These are phyloP conservation scores for Trypoxylus dichotomus DNA, from an alignment of 1,140 invertebrate species.

Conservation along the genomic window DNA sequence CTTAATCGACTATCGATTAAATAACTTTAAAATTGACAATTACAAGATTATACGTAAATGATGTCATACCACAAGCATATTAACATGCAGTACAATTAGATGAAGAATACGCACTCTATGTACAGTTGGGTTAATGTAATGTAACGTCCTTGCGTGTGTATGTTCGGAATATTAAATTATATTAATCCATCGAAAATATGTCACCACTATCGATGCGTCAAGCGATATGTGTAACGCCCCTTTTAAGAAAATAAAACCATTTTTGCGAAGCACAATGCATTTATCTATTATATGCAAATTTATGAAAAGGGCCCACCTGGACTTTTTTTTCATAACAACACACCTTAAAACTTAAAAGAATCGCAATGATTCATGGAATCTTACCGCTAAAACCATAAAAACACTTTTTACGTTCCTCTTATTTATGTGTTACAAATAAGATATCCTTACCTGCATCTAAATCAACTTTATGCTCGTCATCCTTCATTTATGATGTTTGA, in stretches of 20 bases:
- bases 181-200: constrained; percentile 24
- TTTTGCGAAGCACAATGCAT: not conserved
- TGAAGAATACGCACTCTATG: constrained; percentile 14
- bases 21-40: no score
- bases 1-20: no score
- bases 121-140: constrained; percentile 21
- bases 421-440: constrained; percentile 3
- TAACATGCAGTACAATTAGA: constrained; percentile 20
- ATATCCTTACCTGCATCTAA: not conserved
- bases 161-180: constrained; percentile 1
- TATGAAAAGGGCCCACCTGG: not conserved
- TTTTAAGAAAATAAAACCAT: not conserved
- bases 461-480: not conserved
- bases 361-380: constrained; percentile 12
- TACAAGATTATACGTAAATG: not conserved
- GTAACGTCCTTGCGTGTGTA: constrained; percentile 16
- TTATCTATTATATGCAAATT: constrained; percentile 19
- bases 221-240: not conserved
- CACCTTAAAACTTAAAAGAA: constrained; percentile 6
- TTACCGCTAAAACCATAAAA: not conserved
- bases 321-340: constrained; percentile 8
- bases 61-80: not conserved
- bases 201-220: not conserved
- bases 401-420: not conserved
- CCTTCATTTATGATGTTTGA: not conserved